phyloP scores from a whole-genome alignment of 2,888 invertebrate genomes.

The Helobdella robusta region DNA sequence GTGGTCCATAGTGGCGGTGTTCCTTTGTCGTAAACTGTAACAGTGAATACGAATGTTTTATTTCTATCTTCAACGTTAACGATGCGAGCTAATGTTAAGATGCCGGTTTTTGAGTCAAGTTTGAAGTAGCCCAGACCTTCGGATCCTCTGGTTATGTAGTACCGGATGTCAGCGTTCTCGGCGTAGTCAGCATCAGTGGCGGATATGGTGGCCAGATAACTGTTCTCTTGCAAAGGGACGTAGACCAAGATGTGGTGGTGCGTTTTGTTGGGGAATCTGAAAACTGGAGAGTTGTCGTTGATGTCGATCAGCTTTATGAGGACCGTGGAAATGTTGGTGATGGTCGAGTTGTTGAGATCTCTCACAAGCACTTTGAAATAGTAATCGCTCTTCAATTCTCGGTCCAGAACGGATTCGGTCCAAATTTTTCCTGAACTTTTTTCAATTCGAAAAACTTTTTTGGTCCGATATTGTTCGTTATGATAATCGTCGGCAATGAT shows the following conservation, averaged over 20 bases:
- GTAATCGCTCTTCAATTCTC: slow-evolving; percentile 26
- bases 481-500: background rate
- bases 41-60: slow-evolving; percentile 25
- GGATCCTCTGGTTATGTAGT: slow-evolving; percentile 26
- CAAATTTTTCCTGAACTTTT: slow-evolving; percentile 37
- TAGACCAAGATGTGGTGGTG: slow-evolving; percentile 14
- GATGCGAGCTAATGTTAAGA: slow-evolving; percentile 17
- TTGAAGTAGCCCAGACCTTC: slow-evolving; percentile 28
- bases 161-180: slow-evolving; percentile 28
- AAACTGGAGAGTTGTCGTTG: slow-evolving; percentile 37
- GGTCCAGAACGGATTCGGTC: slow-evolving; percentile 35
- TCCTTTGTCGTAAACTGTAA: slow-evolving; percentile 29
- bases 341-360: slow-evolving; percentile 23
- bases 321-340: slow-evolving; percentile 29
- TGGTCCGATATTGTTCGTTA: background rate
- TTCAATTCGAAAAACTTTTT: slow-evolving; percentile 27
- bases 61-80: background rate
- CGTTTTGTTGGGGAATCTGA: slow-evolving; percentile 27
- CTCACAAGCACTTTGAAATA: slow-evolving; percentile 25
- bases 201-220: slow-evolving; percentile 26
- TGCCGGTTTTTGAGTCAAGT: slow-evolving; percentile 29
- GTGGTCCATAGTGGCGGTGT: slow-evolving; percentile 18
- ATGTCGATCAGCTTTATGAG: slow-evolving; percentile 30
- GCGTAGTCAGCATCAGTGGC: slow-evolving; percentile 29
- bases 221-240: slow-evolving; percentile 23